Percentiles rank a stretch among this genome's conserved stretches.
phyloP scores from a whole-genome alignment of 2,888 invertebrate genomes.

The Petrolisthes cinctipes region DNA sequence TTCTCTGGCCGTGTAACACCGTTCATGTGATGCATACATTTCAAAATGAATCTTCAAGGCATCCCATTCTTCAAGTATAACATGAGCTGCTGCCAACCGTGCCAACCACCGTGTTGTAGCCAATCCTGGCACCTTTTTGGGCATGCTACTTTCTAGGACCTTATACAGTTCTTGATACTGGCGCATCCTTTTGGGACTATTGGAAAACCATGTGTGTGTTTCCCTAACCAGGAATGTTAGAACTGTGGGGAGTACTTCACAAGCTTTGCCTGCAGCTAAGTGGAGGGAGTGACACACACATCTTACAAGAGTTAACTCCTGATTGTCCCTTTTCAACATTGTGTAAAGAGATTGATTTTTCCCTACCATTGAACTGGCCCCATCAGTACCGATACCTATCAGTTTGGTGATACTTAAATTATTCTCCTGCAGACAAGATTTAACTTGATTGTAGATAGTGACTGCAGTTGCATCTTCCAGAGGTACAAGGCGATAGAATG shows the following conservation, averaged over 20 bases:
- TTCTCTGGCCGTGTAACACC: too few relatives aligned
- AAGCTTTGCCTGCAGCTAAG: slow-evolving; percentile 19
- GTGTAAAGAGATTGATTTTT: slow-evolving; percentile 2
- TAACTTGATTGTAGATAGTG: slow-evolving; percentile 9
- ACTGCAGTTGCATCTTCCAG: slow-evolving; percentile 22
- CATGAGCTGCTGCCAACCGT: not conserved
- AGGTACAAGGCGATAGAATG: slow-evolving; percentile 26
- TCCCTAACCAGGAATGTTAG: slow-evolving; percentile 26
- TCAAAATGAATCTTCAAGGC: too few relatives aligned
- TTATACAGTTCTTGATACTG: not conserved
- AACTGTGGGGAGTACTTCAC: slow-evolving; percentile 15
- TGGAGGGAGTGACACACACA: not conserved
- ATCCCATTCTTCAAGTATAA: too few relatives aligned
- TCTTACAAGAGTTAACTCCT: slow-evolving; percentile 25
- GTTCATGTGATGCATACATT: too few relatives aligned
- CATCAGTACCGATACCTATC: not conserved
- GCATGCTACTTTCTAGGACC: not conserved
- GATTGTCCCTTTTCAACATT: slow-evolving; percentile 8
- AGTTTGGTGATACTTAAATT: slow-evolving; percentile 9
- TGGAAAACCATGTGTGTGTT: slow-evolving; percentile 34
- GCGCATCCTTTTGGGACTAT: not conserved
- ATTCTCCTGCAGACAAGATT: slow-evolving; percentile 21
- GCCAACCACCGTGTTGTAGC: slow-evolving; percentile 23
- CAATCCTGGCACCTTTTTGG: not conserved
- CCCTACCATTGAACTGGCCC: slow-evolving; percentile 17